Percentiles rank a stretch among this genome's conserved stretches.
phyloP scores from a whole-genome alignment of 2,113 vertebrate species.

The Pedionomus torquatus region DNA sequence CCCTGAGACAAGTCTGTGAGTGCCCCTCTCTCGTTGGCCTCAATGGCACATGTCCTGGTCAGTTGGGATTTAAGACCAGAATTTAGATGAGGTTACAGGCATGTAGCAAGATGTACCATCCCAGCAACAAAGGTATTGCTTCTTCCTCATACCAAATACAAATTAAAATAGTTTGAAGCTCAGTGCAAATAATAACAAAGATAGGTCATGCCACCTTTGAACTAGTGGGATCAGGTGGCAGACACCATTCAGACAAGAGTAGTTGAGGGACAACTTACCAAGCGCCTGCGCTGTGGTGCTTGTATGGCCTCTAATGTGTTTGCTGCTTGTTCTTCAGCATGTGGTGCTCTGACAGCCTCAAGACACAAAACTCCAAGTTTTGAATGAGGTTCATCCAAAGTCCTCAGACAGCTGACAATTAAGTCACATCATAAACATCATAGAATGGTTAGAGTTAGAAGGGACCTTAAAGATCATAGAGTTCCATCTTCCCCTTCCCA shows the following conservation, averaged over 20 bases:
- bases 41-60: background rate
- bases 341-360: background rate
- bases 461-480: too few species aligned
- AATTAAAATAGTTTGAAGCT: background rate
- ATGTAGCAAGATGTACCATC: background rate
- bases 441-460: too few species aligned
- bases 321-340: background rate
- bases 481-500: too few species aligned
- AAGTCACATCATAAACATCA: background rate
- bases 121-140: background rate
- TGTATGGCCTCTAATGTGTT: background rate
- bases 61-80: background rate
- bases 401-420: background rate
- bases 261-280: background rate
- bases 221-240: too few species aligned
- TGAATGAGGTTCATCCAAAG: background rate
- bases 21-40: background rate
- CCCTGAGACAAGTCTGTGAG: background rate
- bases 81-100: background rate
- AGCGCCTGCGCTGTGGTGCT: too few species aligned
- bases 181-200: background rate
- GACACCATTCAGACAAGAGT: too few species aligned
- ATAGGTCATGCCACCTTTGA: background rate
- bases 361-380: background rate
- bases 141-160: background rate